These are phyloP conservation scores for Mechanitis mazaeus DNA, from an alignment of 2,888 invertebrate species.

Conservation along the genomic window DNA sequence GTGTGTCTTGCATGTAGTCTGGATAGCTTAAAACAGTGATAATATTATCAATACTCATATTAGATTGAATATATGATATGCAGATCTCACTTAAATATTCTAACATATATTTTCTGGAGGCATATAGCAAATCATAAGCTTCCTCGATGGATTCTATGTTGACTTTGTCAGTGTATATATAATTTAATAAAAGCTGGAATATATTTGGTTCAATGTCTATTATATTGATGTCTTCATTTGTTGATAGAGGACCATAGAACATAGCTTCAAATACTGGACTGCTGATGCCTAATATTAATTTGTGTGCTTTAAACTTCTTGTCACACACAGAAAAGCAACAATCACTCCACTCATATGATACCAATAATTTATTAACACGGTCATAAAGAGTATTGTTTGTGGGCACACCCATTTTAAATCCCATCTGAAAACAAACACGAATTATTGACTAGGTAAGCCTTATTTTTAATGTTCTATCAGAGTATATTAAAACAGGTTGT, in stretches of 20 bases:
- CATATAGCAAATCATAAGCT: slow-evolving; percentile 79
- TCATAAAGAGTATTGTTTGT: slow-evolving; percentile 60
- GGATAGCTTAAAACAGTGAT: slow-evolving; percentile 78
- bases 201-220: slow-evolving; percentile 78
- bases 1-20: slow-evolving; percentile 75
- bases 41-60: slow-evolving; percentile 76
- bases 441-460: background rate
- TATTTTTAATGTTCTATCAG: background rate
- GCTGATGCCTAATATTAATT: slow-evolving; percentile 78
- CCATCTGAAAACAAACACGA: slow-evolving; percentile 56
- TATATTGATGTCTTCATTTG: slow-evolving; percentile 65
- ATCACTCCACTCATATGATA: slow-evolving; percentile 76
- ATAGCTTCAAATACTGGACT: slow-evolving; percentile 83
- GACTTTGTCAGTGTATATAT: slow-evolving; percentile 78
- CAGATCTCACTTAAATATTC: slow-evolving; percentile 71
- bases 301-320: slow-evolving; percentile 75
- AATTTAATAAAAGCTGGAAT: slow-evolving; percentile 78
- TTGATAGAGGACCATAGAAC: slow-evolving; percentile 79
- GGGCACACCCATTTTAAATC: slow-evolving; percentile 46
- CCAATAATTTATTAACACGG: slow-evolving; percentile 64
- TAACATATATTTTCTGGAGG: slow-evolving; percentile 80
- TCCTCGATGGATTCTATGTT: slow-evolving; percentile 73
- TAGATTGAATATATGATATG: slow-evolving; percentile 69
- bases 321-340: slow-evolving; percentile 76
- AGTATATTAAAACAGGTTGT: slow-evolving; percentile 11